These are phyloP conservation scores for Procavia capensis DNA, from an alignment of 2,113 vertebrate genomes.

Conservation along the genomic window DNA sequence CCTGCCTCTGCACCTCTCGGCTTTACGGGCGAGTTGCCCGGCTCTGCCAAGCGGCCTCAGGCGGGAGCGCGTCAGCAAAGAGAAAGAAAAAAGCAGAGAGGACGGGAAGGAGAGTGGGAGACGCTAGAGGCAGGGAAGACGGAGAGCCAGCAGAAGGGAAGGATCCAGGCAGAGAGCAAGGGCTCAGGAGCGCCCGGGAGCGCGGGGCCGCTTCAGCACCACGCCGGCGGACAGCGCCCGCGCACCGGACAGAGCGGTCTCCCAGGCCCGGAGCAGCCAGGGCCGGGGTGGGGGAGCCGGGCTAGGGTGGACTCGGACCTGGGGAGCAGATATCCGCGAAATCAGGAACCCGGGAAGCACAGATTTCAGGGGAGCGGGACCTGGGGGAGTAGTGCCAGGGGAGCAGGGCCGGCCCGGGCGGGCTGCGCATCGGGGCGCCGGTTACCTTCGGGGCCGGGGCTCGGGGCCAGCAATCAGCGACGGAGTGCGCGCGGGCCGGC, in stretches of 20 bases:
- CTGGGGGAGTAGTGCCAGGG: background rate
- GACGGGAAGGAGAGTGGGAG: background rate
- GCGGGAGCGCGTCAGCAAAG: background rate
- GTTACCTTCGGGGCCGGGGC: constrained; percentile 29
- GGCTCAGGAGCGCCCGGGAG: background rate
- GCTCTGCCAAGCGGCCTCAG: background rate
- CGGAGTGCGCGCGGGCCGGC: constrained; percentile 54
- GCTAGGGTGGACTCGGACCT: too few species aligned
- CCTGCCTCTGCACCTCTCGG: background rate
- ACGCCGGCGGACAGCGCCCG: constrained; percentile 64
- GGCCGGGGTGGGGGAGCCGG: background rate
- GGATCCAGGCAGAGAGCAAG: background rate
- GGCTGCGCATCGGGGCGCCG: background rate
- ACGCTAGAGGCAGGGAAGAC: background rate
- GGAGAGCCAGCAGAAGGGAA: background rate
- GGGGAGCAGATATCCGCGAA: too few species aligned
- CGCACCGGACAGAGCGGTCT: fast-evolving
- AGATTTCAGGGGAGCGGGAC: background rate
- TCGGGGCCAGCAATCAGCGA: constrained; percentile 52
- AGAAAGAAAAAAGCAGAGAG: background rate
- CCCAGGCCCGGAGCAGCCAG: background rate
- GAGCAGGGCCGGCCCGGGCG: background rate
- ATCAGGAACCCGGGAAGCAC: background rate
- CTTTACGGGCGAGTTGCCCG: background rate
- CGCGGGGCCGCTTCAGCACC: constrained; percentile 71